A percentile compares a stretch with the other conserved stretches of the same genome.
These are phyloP conservation scores for Scleropages formosus DNA, from an alignment of 2,797 vertebrate species.

Conservation along the genomic window DNA sequence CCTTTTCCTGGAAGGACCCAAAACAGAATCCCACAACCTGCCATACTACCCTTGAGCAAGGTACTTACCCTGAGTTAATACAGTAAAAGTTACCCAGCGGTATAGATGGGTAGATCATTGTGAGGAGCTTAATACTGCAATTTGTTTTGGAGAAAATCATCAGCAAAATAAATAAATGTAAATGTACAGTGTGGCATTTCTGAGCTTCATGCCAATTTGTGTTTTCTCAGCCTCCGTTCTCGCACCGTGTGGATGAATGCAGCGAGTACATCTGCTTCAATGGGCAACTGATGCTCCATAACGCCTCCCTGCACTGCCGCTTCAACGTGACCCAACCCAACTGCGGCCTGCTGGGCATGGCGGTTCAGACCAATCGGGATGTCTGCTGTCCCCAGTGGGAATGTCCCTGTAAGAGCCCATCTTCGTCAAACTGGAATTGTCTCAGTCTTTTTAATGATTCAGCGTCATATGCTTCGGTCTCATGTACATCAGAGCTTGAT, in stretches of 20 bases:
- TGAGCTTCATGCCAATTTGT: not conserved
- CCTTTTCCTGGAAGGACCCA: too few relatives aligned
- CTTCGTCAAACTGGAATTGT: not conserved
- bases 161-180: too few relatives aligned
- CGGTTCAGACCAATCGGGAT: constrained; percentile 86
- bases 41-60: too few relatives aligned
- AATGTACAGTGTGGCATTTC: not conserved
- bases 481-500: not conserved
- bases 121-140: too few relatives aligned
- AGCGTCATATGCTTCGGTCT: not conserved
- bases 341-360: constrained; percentile 90
- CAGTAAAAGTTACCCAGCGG: too few relatives aligned
- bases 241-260: constrained; percentile 86
- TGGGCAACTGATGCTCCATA: constrained; percentile 85
- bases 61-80: too few relatives aligned
- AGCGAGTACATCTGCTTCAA: constrained; percentile 91
- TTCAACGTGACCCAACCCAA: constrained; percentile 81
- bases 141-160: too few relatives aligned
- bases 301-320: constrained; percentile 87
- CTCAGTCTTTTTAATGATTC: not conserved
- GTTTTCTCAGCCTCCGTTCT: constrained; percentile 78
- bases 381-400: constrained; percentile 94
- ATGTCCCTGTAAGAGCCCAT: constrained; percentile 84
- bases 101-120: too few relatives aligned
- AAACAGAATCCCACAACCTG: too few relatives aligned